Conservation (phyloP, 2,888 invertebrate genomes). For the Bibio marci region DNA sequence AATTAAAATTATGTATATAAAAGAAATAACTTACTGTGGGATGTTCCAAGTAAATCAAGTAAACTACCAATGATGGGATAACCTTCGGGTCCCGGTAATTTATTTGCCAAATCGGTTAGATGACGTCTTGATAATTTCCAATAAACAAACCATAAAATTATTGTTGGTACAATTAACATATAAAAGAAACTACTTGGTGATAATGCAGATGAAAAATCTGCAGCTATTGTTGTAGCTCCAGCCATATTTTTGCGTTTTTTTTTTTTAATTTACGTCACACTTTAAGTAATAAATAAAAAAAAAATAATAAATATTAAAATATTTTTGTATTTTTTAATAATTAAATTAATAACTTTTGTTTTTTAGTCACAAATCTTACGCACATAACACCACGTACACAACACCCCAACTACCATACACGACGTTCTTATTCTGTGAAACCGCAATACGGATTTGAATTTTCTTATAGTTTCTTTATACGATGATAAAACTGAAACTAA, state of each 20-base stretch:
- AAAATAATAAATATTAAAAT: no score
- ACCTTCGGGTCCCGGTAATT: slow-evolving; percentile 55
- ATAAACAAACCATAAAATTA: slow-evolving; percentile 54
- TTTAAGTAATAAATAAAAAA: no score
- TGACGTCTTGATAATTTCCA: slow-evolving; percentile 58
- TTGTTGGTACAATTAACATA: slow-evolving; percentile 50
- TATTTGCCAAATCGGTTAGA: slow-evolving; percentile 50
- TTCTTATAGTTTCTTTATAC: no score
- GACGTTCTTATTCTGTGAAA: no score
- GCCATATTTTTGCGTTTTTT: slow-evolving; percentile 2
- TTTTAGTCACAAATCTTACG: no score
- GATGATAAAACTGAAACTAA: no score
- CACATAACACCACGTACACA: no score
- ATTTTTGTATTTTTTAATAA: no score
- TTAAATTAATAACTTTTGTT: no score
- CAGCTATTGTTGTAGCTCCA: not conserved
- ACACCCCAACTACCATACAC: no score
- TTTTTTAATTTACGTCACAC: not conserved
- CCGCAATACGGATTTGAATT: no score
- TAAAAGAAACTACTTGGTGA: slow-evolving; percentile 52
- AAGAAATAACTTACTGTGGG: slow-evolving; percentile 39
- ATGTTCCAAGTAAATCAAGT: slow-evolving; percentile 52
- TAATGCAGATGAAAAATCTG: slow-evolving; percentile 10
- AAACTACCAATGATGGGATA: slow-evolving; percentile 59
- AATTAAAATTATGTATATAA: no score